These are phyloP conservation scores for Epirrhoe tristata DNA, from an alignment of 2,888 invertebrate genomes.

Conservation along the genomic window DNA sequence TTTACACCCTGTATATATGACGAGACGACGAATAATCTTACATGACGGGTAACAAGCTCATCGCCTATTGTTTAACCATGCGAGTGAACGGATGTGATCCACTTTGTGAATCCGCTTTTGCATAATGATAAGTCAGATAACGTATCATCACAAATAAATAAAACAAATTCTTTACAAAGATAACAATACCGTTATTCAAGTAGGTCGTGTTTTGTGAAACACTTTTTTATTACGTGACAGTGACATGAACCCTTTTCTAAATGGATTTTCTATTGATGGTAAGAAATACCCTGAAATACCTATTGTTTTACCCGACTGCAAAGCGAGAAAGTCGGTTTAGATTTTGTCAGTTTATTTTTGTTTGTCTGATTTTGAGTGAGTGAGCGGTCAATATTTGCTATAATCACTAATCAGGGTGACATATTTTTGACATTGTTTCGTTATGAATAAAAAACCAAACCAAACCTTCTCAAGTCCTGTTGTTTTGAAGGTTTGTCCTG, in stretches of 20 bases:
- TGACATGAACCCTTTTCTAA: conserved; percentile 67
- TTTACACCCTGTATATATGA: too few species aligned
- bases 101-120: background rate
- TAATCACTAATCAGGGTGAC: too few species aligned
- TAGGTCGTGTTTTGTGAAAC: conserved; percentile 24
- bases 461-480: too few species aligned
- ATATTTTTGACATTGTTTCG: too few species aligned
- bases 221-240: background rate
- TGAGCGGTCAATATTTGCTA: too few species aligned
- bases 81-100: background rate
- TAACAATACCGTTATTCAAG: conserved; percentile 33
- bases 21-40: too few species aligned
- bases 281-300: conserved; percentile 43
- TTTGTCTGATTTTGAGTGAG: too few species aligned
- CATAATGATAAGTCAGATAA: conserved; percentile 37
- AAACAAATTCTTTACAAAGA: conserved; percentile 39
- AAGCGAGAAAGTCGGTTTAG: too few species aligned
- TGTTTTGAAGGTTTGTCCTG: too few species aligned
- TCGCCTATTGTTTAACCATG: background rate
- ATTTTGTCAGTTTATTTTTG: too few species aligned
- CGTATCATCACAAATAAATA: conserved; percentile 41
- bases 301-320: too few species aligned
- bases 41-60: conserved; percentile 1
- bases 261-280: conserved; percentile 62
- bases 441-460: too few species aligned